These are phyloP conservation scores for Pardalotus punctatus DNA, from an alignment of 2,113 vertebrate genomes.

Conservation along the genomic window DNA sequence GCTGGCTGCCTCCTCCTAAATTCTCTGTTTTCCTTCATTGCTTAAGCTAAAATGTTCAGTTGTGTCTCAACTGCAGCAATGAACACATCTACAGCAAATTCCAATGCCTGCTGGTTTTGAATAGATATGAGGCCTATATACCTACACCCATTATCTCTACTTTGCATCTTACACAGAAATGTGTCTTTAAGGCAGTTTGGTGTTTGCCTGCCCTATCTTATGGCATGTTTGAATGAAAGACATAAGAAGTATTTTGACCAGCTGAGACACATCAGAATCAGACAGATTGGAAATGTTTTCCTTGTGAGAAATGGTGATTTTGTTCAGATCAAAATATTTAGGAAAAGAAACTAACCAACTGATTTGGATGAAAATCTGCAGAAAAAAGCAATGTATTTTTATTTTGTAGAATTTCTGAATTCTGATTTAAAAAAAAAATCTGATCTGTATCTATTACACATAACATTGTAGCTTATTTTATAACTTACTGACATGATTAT, in stretches of 20 bases:
- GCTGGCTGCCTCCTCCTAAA: background rate
- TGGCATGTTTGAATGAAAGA: background rate
- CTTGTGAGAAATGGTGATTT: background rate
- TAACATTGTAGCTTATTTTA: background rate
- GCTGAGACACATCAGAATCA: background rate
- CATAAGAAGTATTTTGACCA: background rate
- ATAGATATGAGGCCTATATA: background rate
- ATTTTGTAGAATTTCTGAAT: background rate
- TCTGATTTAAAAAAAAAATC: background rate
- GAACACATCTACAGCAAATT: background rate
- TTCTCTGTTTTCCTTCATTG: background rate
- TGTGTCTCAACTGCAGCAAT: background rate
- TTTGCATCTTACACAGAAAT: background rate
- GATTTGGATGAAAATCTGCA: background rate
- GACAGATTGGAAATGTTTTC: constrained; percentile 4
- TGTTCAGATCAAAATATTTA: background rate
- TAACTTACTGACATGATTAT: background rate
- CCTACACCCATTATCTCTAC: background rate
- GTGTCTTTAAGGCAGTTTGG: background rate
- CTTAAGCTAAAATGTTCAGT: background rate
- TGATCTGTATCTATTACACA: background rate
- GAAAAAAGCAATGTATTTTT: background rate
- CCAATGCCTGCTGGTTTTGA: background rate
- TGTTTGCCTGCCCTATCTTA: background rate
- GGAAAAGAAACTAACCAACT: background rate